Evolutionary conservation across 2,888 invertebrate species (phyloP).

Genomic region (Mythimna albipuncta): DNA sequence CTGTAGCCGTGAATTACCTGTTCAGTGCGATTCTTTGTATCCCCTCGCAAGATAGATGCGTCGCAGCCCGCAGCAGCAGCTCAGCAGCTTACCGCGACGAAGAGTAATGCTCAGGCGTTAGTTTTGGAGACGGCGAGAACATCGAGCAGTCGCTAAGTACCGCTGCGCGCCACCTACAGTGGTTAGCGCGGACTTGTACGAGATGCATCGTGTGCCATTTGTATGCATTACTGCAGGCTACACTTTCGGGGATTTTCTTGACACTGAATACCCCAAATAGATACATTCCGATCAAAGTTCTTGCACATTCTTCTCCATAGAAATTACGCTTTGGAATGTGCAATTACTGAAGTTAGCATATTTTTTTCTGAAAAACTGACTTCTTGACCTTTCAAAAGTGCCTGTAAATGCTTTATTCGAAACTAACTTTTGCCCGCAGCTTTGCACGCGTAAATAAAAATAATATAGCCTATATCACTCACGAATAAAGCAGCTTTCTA

Average conservation of each 20-base stretch:
- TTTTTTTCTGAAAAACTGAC: no score
- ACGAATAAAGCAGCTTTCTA: no score
- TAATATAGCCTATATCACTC: no score
- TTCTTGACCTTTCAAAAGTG: no score
- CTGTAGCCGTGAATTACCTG: conserved; percentile 1
- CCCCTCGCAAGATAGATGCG: conserved; percentile 15
- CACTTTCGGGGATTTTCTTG: not conserved
- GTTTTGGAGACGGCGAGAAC: conserved; percentile 5
- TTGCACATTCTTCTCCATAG: no score
- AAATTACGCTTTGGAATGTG: no score
- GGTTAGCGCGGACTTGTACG: not conserved
- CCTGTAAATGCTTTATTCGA: no score
- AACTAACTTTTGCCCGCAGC: no score
- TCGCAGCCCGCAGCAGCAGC: conserved; percentile 9
- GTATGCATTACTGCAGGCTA: conserved; percentile 22
- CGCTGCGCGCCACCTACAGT: conserved; percentile 1
- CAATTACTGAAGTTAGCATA: no score
- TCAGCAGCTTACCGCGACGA: conserved; percentile 40
- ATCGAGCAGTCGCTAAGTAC: conserved; percentile 31
- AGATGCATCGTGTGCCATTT: conserved; percentile 3
- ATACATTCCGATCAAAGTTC: not conserved
- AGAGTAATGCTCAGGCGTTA: conserved; percentile 40
- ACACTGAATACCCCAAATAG: not conserved
- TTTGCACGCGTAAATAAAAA: no score
- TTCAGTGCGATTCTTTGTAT: not conserved